Evolutionary conservation across 2,797 vertebrate genomes (phyloP).

Genomic region (Hoplostethus mediterraneus): DNA sequence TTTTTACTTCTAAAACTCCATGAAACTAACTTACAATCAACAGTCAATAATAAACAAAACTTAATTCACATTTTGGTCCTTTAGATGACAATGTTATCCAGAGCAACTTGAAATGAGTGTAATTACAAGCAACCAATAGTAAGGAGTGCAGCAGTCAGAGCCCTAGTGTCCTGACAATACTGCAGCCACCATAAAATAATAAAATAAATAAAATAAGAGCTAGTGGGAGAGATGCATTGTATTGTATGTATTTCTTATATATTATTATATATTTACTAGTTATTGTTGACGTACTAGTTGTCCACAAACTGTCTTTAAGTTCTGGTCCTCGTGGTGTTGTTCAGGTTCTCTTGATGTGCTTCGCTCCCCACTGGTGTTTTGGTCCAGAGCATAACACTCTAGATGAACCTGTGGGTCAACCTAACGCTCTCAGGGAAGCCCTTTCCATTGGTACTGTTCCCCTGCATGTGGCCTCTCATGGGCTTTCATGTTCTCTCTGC

Average conservation of each 20-base stretch:
- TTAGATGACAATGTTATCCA: neutral
- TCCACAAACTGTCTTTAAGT: slow-evolving; percentile 46
- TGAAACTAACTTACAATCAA: neutral
- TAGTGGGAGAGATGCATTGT: neutral
- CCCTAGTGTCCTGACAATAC: too few relatives aligned
- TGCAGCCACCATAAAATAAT: too few relatives aligned
- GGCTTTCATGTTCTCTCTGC: slow-evolving; percentile 24
- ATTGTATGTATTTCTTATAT: neutral
- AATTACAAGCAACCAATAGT: too few relatives aligned
- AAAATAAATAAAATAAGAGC: neutral
- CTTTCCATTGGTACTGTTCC: neutral
- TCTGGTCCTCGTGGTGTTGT: slow-evolving; percentile 1
- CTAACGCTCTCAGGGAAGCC: neutral
- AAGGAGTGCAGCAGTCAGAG: too few relatives aligned
- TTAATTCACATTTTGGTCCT: neutral
- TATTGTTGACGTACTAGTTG: slow-evolving; percentile 55
- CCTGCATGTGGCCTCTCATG: slow-evolving; percentile 16
- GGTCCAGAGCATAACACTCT: slow-evolving; percentile 11
- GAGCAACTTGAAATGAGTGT: too few relatives aligned
- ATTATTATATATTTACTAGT: neutral
- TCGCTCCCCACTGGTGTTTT: slow-evolving; percentile 26
- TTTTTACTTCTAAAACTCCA: too few relatives aligned
- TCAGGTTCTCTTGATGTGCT: slow-evolving; percentile 52
- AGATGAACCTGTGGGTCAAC: neutral
- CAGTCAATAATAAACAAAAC: neutral